phyloP scores from a whole-genome alignment of 2,113 vertebrate genomes.

The Gobio gobio region DNA sequence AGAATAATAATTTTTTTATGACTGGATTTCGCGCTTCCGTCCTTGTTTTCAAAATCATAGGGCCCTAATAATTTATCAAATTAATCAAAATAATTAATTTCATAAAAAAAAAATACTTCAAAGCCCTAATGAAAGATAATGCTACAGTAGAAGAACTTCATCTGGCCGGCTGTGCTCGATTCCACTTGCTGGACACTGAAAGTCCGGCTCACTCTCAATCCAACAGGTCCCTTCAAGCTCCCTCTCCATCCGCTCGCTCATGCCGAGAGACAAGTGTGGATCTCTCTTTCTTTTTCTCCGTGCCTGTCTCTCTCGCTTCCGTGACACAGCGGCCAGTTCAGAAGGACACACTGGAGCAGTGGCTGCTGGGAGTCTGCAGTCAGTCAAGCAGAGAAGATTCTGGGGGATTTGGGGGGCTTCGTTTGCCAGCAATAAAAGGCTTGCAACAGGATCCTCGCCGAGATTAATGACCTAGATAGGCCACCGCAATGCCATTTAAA shows the following conservation, averaged over 20 bases:
- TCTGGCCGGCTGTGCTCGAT: not conserved
- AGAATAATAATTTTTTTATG: no score
- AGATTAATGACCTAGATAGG: conserved; percentile 99
- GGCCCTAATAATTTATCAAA: no score
- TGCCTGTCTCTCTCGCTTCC: not conserved
- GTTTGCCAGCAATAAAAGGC: conserved; percentile 92
- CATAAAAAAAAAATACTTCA: not conserved
- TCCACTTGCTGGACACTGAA: not conserved
- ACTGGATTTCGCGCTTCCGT: no score
- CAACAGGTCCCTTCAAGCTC: not conserved
- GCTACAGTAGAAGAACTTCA: not conserved
- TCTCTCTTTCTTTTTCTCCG: conserved; percentile 15
- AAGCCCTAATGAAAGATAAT: not conserved
- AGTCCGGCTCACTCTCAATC: not conserved
- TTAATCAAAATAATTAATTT: not conserved
- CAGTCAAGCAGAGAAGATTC: conserved; percentile 89
- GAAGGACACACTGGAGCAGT: conserved; percentile 36
- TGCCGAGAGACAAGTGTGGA: conserved; percentile 19
- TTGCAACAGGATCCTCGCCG: conserved; percentile 96
- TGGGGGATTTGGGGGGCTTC: conserved; percentile 89
- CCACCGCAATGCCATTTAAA: conserved; percentile 98
- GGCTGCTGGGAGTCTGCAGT: conserved; percentile 73
- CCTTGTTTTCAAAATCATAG: no score
- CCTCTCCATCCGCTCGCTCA: not conserved
- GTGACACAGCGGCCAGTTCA: conserved; percentile 22